Evolutionary conservation across 2,888 invertebrate genomes (phyloP), one percentile per base, ranked within the genome.

Genomic region (Axea sp.): DNA sequence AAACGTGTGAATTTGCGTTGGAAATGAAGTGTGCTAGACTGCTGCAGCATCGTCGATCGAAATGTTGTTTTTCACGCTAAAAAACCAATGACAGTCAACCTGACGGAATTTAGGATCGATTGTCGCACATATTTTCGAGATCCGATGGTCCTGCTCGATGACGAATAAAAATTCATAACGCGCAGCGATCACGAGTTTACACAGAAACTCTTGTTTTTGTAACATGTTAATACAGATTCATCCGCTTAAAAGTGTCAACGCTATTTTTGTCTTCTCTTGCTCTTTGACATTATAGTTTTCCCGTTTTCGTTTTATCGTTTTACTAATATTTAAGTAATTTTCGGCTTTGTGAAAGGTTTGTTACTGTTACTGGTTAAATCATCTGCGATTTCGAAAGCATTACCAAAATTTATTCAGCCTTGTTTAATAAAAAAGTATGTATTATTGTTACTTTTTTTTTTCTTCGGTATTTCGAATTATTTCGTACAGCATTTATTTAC

Each of bases 1-100:
- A 76, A 79, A 76, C 76, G 77, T 72, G 78, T 62, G 67, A 72
- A 83, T 83, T 83, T 84, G 81, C 80, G 78, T 81, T 82, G 80
- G 77, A 83, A 83, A 83, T 82, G 79, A 82, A 78, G 65, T 12
- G 28, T 7, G 57, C 7, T n/a, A 26, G 43, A 15, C 26, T 26
- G 43, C 26, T 43, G 26, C 37, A 37, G 28, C 53, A 11, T 22
- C 41, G 60, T 28, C 28, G 53, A 4, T 3, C 19, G 4, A 19
- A 19, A 19, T 19, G 19, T 4, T 2, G 19, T 4, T 19, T 19
- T 19, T n/a, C n/a, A n/a, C n/a, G n/a, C n/a, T n/a, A n/a, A n/a
- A n/a, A n/a, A n/a, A n/a, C n/a, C n/a, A n/a, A n/a, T n/a, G n/a
- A n/a, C n/a, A n/a, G n/a, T n/a, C n/a, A n/a, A n/a, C n/a, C n/a